Conservation (phyloP, 2,888 invertebrate genomes). For the Aleiodes alternator region DNA sequence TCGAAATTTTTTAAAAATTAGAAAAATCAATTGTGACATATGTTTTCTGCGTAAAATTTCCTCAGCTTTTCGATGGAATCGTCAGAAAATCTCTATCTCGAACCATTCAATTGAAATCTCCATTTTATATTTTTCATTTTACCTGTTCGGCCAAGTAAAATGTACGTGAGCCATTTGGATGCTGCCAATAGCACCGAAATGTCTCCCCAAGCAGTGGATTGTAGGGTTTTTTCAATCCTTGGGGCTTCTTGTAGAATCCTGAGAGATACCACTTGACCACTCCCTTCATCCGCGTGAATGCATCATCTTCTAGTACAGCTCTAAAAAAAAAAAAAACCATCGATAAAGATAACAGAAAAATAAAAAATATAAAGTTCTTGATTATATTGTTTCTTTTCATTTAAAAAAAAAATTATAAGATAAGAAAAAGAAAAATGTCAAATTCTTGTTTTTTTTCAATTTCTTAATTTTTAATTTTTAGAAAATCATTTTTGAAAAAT, state of each 20-base stretch:
- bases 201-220: conserved; percentile 96
- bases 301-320: conserved; percentile 89
- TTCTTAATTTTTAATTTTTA: too few relatives aligned
- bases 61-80: too few relatives aligned
- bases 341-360: neutral
- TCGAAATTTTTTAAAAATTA: too few relatives aligned
- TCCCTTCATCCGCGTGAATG: conserved; percentile 91
- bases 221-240: conserved; percentile 96
- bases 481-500: too few relatives aligned
- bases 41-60: too few relatives aligned
- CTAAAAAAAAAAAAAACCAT: conserved; percentile 51
- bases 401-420: neutral
- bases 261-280: conserved; percentile 95
- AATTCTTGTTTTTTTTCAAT: too few relatives aligned
- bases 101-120: too few relatives aligned
- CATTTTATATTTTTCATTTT: conserved; percentile 3
- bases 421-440: neutral
- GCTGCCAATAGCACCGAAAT: conserved; percentile 94
- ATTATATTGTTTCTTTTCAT: too few relatives aligned
- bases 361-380: too few relatives aligned
- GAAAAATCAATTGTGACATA: too few relatives aligned
- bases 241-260: conserved; percentile 95
- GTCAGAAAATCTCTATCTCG: too few relatives aligned
- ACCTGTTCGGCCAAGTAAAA: conserved; percentile 97
- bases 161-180: conserved; percentile 88